phyloP scores from a whole-genome alignment of 2,888 invertebrate species.

The Volucella inanis region DNA sequence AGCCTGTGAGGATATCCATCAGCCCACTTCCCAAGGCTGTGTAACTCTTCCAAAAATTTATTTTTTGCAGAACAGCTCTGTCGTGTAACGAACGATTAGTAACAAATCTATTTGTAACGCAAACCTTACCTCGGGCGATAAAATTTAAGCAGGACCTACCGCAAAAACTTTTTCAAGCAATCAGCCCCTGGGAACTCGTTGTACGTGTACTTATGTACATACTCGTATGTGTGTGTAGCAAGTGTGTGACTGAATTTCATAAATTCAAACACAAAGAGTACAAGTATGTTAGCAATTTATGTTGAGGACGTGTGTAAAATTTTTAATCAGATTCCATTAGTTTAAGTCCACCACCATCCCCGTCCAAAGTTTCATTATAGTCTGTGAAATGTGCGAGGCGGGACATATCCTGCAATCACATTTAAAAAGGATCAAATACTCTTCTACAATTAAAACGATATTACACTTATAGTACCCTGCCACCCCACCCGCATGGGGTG shows the following conservation, averaged over 20 bases:
- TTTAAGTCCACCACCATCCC: neutral
- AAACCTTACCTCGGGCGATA: conserved; percentile 32
- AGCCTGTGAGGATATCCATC: too few species aligned
- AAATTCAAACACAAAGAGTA: conserved; percentile 32
- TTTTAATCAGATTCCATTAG: conserved; percentile 68
- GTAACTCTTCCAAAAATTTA: too few species aligned
- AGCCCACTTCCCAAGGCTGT: too few species aligned
- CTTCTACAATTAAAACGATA: conserved; percentile 68
- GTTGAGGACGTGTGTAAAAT: conserved; percentile 65
- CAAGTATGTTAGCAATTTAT: conserved; percentile 68
- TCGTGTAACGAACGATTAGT: too few species aligned
- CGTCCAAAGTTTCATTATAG: conserved; percentile 47
- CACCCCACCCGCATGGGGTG: neutral
- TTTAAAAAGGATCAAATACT: conserved; percentile 71
- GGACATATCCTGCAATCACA: conserved; percentile 62
- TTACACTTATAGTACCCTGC: conserved; percentile 53
- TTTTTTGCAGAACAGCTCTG: too few species aligned
- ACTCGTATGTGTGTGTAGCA: neutral
- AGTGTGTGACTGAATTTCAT: conserved; percentile 62
- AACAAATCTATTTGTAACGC: conserved; percentile 10
- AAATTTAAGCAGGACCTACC: conserved; percentile 20
- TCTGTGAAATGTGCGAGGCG: conserved; percentile 18
- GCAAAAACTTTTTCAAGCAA: conserved; percentile 38
- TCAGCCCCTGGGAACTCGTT: neutral
- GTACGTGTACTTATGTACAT: conserved; percentile 8